Base-by-base conservation (phyloP, 2,888 invertebrate species). In the Leucozona laternaria region DNA sequence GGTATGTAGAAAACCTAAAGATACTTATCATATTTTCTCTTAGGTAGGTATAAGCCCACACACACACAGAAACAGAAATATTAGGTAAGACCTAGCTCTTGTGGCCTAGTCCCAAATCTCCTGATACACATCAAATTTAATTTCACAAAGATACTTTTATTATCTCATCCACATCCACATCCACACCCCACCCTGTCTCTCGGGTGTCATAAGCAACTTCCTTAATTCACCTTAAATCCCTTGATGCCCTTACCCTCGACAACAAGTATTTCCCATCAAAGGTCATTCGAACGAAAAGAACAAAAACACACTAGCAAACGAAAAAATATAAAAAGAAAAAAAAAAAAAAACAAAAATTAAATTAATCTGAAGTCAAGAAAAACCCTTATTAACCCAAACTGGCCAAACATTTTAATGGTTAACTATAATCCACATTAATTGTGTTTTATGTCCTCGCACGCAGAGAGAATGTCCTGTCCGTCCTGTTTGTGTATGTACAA, bases 361-460 rank as follows among this genome's bases (percentile, higher is more conserved):
- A 45, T 64, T 66, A 66, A 66, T 66, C 66, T 48, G 48, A 48
- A 66, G 66, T 66, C 66, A 62, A 62, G 71, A 40, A 62, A 70
- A 71, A 79, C 73, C 86, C 86, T 86, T 82, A 86, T 82, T 81
- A 82, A 86, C 86, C 71, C 77, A 73, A 81, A 85, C 77, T 85
- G 72, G 48, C 81, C 76, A 64, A 58, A 71, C 75, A 75, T 79
- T 82, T 82, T 86, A 86, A 86, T 82, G 82, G 82, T 86, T 86
- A 86, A 86, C 86, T 86, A 75, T 86, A 86, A 86, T 86, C 86
- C 86, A 75, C 86, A 86, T 86, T 86, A 86, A 86, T 86, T 86
- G 82, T 86, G 82, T 79, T 82, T 86, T 86, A 86, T 82, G 78
- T 81, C 75, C 82, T 79, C 70, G 78, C 82, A 82, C 70, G 68